These are phyloP conservation scores for Beaufortia kweichowensis DNA, from an alignment of 2,113 vertebrate genomes.

Conservation along the genomic window DNA sequence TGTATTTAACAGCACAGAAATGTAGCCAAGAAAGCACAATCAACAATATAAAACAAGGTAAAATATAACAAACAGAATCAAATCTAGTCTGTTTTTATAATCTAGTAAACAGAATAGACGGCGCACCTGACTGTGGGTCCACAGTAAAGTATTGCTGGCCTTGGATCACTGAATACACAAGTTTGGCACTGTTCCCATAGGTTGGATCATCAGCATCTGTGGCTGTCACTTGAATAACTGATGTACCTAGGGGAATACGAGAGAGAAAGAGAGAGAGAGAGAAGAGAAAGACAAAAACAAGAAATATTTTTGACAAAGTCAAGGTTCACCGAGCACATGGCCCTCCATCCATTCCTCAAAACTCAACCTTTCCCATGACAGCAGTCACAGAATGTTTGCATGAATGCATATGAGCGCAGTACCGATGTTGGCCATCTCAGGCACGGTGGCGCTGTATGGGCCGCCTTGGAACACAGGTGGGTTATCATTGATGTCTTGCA, in stretches of 20 bases:
- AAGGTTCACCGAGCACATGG: background rate
- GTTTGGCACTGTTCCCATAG: constrained; percentile 86
- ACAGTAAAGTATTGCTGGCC: constrained; percentile 88
- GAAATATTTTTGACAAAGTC: constrained; percentile 5
- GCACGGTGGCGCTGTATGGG: constrained; percentile 82
- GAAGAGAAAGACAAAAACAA: constrained; percentile 16
- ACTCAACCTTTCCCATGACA: constrained; percentile 1
- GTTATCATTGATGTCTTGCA: constrained; percentile 92
- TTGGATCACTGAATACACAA: constrained; percentile 85
- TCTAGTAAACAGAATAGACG: background rate
- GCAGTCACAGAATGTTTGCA: constrained; percentile 8
- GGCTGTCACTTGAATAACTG: constrained; percentile 83
- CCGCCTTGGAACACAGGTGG: constrained; percentile 80
- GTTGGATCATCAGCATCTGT: constrained; percentile 85
- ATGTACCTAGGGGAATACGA: constrained; percentile 64
- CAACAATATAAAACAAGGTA: background rate
- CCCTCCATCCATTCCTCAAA: constrained; percentile 1
- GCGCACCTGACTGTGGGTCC: constrained; percentile 86
- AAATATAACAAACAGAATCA: background rate
- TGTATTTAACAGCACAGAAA: background rate
- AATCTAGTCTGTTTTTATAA: background rate
- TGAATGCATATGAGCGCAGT: constrained; percentile 19
- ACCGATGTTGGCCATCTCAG: constrained; percentile 89
- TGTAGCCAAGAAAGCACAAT: no score
- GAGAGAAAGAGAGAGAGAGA: constrained; percentile 22